These are phyloP conservation scores for Clupea harengus DNA, from an alignment of 2,113 vertebrate species.

Conservation along the genomic window DNA sequence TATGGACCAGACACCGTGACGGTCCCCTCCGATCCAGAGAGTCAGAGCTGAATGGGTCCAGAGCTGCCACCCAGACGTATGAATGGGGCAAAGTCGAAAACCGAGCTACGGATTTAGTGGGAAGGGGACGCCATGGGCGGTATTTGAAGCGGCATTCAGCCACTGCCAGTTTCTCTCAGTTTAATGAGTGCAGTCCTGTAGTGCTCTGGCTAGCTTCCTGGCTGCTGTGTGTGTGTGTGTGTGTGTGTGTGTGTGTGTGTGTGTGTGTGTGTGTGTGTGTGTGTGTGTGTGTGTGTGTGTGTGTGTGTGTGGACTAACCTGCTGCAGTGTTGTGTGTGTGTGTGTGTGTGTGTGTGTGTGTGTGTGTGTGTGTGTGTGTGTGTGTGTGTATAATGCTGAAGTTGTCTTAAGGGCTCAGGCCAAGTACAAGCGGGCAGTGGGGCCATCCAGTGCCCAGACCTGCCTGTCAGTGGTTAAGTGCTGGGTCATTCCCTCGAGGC, in stretches of 20 bases:
- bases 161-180: neutral
- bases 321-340: neutral
- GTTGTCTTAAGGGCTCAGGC: neutral
- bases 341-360: neutral
- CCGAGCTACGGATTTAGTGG: neutral
- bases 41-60: neutral
- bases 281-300: neutral
- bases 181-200: neutral
- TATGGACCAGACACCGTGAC: neutral
- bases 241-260: neutral
- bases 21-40: neutral
- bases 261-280: neutral
- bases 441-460: neutral
- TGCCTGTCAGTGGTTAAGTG: neutral
- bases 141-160: neutral
- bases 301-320: neutral
- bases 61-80: slow-evolving; percentile 8
- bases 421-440: neutral
- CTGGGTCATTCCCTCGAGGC: neutral
- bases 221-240: slow-evolving; percentile 11
- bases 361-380: neutral
- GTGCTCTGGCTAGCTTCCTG: neutral
- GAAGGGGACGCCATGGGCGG: neutral
- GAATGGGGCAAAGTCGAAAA: neutral
- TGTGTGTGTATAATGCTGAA: neutral